Conservation (phyloP, 2,113 vertebrate species). For the Apaloderma vittatum region DNA sequence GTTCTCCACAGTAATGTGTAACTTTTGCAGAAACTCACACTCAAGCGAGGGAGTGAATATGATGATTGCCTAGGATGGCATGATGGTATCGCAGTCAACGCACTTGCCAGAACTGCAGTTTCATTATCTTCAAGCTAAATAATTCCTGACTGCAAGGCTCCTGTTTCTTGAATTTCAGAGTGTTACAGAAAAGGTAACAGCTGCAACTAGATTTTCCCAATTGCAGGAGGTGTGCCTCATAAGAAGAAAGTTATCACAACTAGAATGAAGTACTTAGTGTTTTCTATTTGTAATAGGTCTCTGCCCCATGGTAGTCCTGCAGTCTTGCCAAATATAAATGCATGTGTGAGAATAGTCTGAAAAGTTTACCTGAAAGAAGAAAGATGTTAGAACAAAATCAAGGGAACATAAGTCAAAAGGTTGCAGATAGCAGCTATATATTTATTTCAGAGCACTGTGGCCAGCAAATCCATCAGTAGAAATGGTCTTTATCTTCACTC, state of each 20-base stretch:
- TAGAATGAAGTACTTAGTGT: background rate
- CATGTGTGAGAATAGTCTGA: background rate
- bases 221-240: background rate
- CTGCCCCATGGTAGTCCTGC: background rate
- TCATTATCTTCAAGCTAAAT: background rate
- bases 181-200: background rate
- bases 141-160: background rate
- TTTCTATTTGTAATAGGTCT: background rate
- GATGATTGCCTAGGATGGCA: background rate
- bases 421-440: background rate
- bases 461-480: background rate
- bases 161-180: background rate
- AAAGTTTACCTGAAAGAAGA: background rate
- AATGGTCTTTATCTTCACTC: background rate
- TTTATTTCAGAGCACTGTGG: background rate
- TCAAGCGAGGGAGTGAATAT: background rate
- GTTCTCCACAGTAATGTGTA: accelerated
- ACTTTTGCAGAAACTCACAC: background rate
- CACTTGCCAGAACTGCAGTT: background rate
- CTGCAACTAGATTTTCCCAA: background rate
- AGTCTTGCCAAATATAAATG: background rate
- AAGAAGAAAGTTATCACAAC: background rate
- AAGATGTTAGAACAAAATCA: background rate
- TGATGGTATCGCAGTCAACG: background rate
- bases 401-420: background rate